Base-by-base conservation (phyloP, 2,113 vertebrate genomes). In the Petromus typicus region DNA sequence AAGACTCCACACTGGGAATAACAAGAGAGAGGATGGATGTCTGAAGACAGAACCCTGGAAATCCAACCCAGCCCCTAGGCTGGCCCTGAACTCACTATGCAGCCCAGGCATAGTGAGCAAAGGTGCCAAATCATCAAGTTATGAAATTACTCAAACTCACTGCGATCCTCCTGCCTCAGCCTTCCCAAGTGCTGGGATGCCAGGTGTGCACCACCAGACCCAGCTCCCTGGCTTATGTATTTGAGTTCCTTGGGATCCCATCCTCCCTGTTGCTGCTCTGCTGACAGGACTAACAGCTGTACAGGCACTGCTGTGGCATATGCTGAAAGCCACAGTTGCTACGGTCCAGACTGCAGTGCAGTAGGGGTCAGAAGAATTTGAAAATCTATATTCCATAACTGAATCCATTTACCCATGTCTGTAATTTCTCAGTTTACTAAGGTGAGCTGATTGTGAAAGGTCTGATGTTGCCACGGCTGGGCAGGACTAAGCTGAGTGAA, bases 391-490 rank as follows among this genome's bases (percentile, higher is more conserved):
- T 48, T 95, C 61, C 7, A 14, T 86, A 89, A 90, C 89, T 59
- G 4, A 93, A 94, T 86, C 66, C 37, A 73, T n/a, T 91, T 94
- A 89, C 84, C 37, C 59, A 40, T 37, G 86, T 96, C 91, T n/a
- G 45, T 78, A 13, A 37, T 73, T 95, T 69, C 57, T 85, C 54
- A 56, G n/a, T 88, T 94, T 91, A 66, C 54, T 43, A 67, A 66
- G 64, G 81, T 90, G 34, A 93, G 71, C 59, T 43, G 32, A 6
- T 84, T 86, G 94, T 93, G 64, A 93, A 94, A 96, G 56, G 37
- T 85, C n/a, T 69, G 73, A 0, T 82, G 54, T 97, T 95, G 66
- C 95, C 87, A 95, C 87, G 95, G 92, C 88, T 96, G 95, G 48
- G 48, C 91, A 94, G 54, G 93, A 61, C 94, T 90, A 25, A 0